Base-by-base conservation (phyloP, 2,888 invertebrate species). In the Synanthedon andrenaeformis region DNA sequence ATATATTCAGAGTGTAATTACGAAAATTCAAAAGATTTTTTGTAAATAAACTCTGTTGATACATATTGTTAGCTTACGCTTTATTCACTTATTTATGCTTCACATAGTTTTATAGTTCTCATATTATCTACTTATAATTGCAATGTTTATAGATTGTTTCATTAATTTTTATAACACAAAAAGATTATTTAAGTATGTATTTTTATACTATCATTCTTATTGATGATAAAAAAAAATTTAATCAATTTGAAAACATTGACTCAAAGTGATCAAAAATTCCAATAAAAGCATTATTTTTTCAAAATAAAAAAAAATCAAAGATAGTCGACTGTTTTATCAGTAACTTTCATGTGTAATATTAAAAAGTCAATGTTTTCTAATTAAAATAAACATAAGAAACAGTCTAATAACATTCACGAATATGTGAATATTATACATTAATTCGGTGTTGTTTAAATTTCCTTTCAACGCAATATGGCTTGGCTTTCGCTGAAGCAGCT, bases 401-500 rank as follows among this genome's bases (percentile, higher is more conserved):
- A 63, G 61, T 65, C 63, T 63, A 62, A 35, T 64, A 59, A 45
- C 41, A n/a, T 23, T 45, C 35, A 35, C 10, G 10, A 10, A 10
- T 35, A n/a, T n/a, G n/a, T n/a, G n/a, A 8, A 41, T 53, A 13
- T 10, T 19, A 17, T 45, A 10, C 45, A 49, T 12, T 19, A 17
- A 49, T 49, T 14, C 12, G 12, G 23, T 17, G 17, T 17, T 17
- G 45, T 45, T 45, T 2, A n/a, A n/a, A 45, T 13, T 45, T n/a
- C 45, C 4, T 12, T 17, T 11, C 1, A 17, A 17, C 19, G 23
- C 49, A 49, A 14, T 12, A 28, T 51, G 10, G 72, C 81, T 83
- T 79, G 69, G 84, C 84, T 85, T 85, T 57, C 59, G 81, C 84
- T 82, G 71, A 79, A 72, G 82, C 81, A 72, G 83, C 84, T 84